Evolutionary conservation across 2,888 invertebrate species (phyloP).

Genomic region (Volucella zonaria): DNA sequence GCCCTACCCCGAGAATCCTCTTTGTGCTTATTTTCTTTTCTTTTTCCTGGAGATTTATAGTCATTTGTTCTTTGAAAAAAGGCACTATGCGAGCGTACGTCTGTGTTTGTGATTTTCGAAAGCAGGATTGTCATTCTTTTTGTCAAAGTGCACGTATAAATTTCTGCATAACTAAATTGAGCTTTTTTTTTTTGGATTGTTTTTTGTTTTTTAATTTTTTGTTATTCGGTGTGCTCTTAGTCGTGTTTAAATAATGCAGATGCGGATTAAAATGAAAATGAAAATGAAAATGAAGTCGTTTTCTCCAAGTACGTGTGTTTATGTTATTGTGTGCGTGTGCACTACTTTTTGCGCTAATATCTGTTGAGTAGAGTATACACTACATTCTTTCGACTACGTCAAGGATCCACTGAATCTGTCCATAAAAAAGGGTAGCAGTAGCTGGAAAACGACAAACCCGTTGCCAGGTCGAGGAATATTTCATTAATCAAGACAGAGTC

Average conservation of each 20-base stretch:
- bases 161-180: conserved; percentile 64
- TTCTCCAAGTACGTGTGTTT: conserved; percentile 27
- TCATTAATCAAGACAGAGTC: too few relatives aligned
- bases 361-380: conserved; percentile 57
- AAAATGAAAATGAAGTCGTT: conserved; percentile 69
- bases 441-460: not conserved
- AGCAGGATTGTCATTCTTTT: conserved; percentile 56
- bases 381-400: not conserved
- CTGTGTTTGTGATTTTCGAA: conserved; percentile 31
- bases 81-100: conserved; percentile 25
- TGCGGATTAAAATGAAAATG: conserved; percentile 66
- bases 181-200: not conserved
- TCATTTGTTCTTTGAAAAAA: conserved; percentile 52
- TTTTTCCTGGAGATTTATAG: conserved; percentile 60
- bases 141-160: conserved; percentile 71
- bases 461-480: too few relatives aligned
- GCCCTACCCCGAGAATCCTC: conserved; percentile 31
- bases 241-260: conserved; percentile 66
- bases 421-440: conserved; percentile 50
- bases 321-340: conserved; percentile 23
- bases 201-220: too few relatives aligned
- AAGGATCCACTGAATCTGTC: conserved; percentile 45
- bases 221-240: not conserved
- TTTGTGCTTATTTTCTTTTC: conserved; percentile 31
- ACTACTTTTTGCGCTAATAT: conserved; percentile 53